phyloP scores from a whole-genome alignment of 1,140 invertebrate species.

The Drosophila chauvacae region DNA sequence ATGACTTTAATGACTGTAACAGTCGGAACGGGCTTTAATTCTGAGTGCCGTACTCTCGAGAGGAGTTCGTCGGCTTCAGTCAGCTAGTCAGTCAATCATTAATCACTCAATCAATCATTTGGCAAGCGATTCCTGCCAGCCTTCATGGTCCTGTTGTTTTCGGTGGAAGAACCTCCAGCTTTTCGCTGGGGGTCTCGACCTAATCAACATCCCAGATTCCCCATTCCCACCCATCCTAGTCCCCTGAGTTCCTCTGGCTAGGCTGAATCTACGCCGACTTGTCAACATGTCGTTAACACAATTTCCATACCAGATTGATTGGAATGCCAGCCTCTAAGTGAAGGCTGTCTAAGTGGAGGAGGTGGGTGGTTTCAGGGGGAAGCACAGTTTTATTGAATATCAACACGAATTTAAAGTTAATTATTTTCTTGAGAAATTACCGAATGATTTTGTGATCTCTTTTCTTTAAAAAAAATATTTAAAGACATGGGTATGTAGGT shows the following conservation, averaged over 20 bases:
- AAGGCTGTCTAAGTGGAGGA: constrained; percentile 17
- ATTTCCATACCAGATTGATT: constrained; percentile 65
- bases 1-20: constrained; percentile 66
- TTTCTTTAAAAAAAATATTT: not conserved
- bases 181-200: constrained; percentile 38
- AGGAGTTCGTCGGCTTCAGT: constrained; percentile 14
- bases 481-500: not conserved
- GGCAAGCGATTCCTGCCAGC: constrained; percentile 45
- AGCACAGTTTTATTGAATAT: not conserved
- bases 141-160: constrained; percentile 58
- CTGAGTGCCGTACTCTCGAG: constrained; percentile 30
- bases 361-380: not conserved
- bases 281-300: constrained; percentile 77
- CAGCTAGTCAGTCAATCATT: constrained; percentile 68
- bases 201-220: constrained; percentile 62
- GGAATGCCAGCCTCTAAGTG: constrained; percentile 33
- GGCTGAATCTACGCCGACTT: constrained; percentile 60
- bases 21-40: constrained; percentile 68
- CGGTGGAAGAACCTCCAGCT: constrained; percentile 35
- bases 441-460: no score
- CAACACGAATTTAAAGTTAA: not conserved
- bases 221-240: constrained; percentile 14
- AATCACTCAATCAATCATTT: constrained; percentile 82
- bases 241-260: constrained; percentile 41
- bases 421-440: not conserved